These are phyloP conservation scores for Phaethon lepturus DNA, from an alignment of 2,113 vertebrate species.

Conservation along the genomic window DNA sequence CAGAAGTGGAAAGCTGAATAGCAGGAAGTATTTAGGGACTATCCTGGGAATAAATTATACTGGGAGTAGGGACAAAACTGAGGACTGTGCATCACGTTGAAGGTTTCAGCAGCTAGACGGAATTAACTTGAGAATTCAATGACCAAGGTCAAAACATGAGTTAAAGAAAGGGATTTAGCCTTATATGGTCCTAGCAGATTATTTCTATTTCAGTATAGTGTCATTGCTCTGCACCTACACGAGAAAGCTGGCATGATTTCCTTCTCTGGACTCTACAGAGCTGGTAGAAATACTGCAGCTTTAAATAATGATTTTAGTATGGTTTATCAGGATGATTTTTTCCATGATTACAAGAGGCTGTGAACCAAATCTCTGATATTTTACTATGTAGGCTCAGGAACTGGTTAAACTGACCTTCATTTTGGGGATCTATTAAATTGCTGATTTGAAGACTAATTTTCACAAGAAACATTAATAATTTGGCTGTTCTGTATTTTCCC, in stretches of 20 bases:
- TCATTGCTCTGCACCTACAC: neutral
- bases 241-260: neutral
- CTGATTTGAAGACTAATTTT: neutral
- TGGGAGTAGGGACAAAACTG: neutral
- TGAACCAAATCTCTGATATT: neutral
- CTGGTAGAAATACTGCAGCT: neutral
- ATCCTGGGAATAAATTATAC: neutral
- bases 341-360: neutral
- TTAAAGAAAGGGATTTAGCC: neutral
- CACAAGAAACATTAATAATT: neutral
- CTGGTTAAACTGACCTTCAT: neutral
- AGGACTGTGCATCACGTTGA: rapidly evolving
- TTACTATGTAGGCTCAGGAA: neutral
- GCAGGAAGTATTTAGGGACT: neutral
- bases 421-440: neutral
- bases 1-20: neutral
- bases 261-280: neutral
- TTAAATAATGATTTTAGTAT: neutral
- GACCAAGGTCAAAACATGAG: neutral
- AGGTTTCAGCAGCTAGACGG: neutral
- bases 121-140: neutral
- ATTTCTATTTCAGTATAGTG: neutral
- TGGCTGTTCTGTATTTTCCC: neutral
- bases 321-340: neutral
- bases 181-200: neutral